Conservation (phyloP, 2,797 vertebrate species). For the Otus scops region DNA sequence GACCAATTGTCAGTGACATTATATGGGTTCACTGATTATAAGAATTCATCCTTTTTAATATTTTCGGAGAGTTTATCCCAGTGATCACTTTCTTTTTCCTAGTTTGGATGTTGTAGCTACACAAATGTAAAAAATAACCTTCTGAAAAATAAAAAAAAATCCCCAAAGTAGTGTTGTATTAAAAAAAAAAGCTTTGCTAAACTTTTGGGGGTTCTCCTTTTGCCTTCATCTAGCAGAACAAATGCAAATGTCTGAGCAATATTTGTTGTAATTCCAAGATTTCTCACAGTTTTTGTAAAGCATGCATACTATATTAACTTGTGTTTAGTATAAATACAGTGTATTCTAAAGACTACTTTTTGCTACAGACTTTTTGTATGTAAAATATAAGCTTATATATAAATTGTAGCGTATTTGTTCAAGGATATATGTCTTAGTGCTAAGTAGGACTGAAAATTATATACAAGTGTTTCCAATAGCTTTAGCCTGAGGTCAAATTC, state of each 20-base stretch:
- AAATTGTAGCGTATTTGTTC: neutral
- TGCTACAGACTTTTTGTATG: neutral
- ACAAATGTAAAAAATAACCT: neutral
- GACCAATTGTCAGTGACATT: neutral
- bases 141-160: neutral
- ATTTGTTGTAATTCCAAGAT: neutral
- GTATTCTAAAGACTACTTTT: neutral
- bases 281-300: neutral
- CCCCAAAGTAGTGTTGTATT: neutral
- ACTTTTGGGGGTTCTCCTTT: neutral
- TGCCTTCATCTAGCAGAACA: neutral
- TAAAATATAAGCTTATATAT: neutral
- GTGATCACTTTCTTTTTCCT: neutral
- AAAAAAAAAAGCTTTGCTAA: neutral
- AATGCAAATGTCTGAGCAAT: neutral
- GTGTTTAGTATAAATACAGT: neutral
- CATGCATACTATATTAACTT: neutral
- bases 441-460: neutral
- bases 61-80: neutral
- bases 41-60: neutral
- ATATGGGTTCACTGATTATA: neutral
- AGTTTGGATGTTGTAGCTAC: neutral
- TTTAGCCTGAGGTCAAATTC: neutral
- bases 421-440: neutral
- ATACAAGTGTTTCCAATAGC: slow-evolving; percentile 7